phyloP scores from a whole-genome alignment of 2,888 invertebrate species.

The Scelioninae gen. 2 region DNA sequence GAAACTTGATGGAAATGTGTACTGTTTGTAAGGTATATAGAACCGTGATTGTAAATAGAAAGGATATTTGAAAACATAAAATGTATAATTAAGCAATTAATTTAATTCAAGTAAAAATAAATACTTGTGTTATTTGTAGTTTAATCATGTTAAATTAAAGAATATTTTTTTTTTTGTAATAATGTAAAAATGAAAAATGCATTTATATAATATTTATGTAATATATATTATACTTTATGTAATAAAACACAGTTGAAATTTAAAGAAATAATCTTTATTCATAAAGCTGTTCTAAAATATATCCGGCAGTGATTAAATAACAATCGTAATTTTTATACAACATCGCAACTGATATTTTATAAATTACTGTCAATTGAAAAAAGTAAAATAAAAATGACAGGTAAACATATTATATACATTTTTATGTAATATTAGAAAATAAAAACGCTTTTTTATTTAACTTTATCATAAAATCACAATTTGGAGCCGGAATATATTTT shows the following conservation, averaged over 20 bases:
- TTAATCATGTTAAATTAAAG: too few relatives aligned
- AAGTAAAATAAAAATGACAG: background rate
- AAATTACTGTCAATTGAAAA: background rate
- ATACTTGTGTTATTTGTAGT: too few relatives aligned
- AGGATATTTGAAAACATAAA: too few relatives aligned
- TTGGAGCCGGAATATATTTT: conserved; percentile 3
- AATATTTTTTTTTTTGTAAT: too few relatives aligned
- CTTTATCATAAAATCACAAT: conserved; percentile 1
- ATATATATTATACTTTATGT: background rate
- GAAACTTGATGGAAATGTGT: too few relatives aligned
- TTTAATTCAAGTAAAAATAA: too few relatives aligned
- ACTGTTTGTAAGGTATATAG: too few relatives aligned
- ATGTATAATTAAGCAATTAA: too few relatives aligned
- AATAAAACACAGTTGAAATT: conserved; percentile 15
- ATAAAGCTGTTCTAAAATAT: conserved; percentile 32
- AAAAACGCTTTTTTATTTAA: background rate
- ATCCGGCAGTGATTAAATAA: conserved; percentile 39
- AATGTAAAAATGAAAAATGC: too few relatives aligned
- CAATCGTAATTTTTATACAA: conserved; percentile 13
- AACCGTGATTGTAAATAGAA: too few relatives aligned
- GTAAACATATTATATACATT: conserved; percentile 10
- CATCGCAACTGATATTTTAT: conserved; percentile 1
- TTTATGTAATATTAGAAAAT: background rate
- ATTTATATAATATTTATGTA: too few relatives aligned
- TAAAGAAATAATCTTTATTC: conserved; percentile 42